Evolutionary conservation across 2,797 vertebrate species (phyloP), one percentile per base, ranked within the genome.

Genomic region (Neosilurus mollespiculum): DNA sequence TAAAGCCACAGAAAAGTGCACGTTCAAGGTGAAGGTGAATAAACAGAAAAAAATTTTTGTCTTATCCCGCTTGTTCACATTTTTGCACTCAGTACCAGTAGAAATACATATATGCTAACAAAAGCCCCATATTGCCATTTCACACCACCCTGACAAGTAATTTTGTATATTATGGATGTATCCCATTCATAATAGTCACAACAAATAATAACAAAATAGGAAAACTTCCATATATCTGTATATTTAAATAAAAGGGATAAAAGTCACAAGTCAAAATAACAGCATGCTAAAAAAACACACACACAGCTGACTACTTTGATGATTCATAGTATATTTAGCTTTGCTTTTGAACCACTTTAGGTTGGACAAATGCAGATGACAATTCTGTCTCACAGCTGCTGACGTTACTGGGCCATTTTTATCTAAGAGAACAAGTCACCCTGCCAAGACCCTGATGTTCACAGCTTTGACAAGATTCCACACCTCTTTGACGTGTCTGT

Each of bases 361-460:
- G 58, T 85, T 65, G 58, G 66, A 62, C 84, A 75, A 26, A 92
- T 86, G 86, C 88, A 89, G 89, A 92, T 91, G 87, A 61, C 94
- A 96, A 94, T 94, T 93, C 93, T 92, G 93, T 94, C 96, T 96
- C 94, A 89, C 93, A 91, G 91, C 93, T 94, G 86, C 87, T 94
- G 95, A 95, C 96, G 91, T 96, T 95, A 96, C 94, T 95, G 95
- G 96, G 95, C 92, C 95, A 94, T 94, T 94, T 92, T 93, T 95
- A 93, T 95, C 93, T 93, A 92, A 93, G 93, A 90, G 88, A 89
- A 92, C 64, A 86, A 79, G 85, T 85, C 82, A 81, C 85, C 75
- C 86, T 89, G 88, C 81, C 87, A 86, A 86, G 79, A 83, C 75
- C 62, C 84, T 88, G 88, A 89, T 82, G 86, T 88, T 89, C 84